Percentiles rank a stretch among this genome's conserved stretches.
Conservation (phyloP, 2,888 invertebrate species). For the Rhagonycha fulva region DNA sequence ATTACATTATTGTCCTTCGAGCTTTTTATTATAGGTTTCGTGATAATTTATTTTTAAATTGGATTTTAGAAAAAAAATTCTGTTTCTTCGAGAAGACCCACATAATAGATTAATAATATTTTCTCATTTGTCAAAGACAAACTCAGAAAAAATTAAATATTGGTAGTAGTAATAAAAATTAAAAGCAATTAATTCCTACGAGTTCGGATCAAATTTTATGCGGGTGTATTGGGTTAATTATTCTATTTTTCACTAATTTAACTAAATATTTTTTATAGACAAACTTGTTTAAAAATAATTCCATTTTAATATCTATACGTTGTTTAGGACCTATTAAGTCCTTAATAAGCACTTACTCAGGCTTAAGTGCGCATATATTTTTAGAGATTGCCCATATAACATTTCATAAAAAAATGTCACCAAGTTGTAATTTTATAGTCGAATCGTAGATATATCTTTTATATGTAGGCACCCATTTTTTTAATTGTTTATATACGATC, state of each 20-base stretch:
- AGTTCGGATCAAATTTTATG: background rate
- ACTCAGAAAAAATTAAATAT: background rate
- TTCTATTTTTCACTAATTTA: background rate
- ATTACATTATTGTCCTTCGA: background rate
- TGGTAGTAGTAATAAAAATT: background rate
- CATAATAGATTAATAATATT: background rate
- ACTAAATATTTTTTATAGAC: slow-evolving; percentile 2
- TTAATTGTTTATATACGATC: slow-evolving; percentile 25
- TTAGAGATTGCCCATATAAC: slow-evolving; percentile 30
- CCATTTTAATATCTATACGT: slow-evolving; percentile 25
- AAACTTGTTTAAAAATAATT: slow-evolving; percentile 20
- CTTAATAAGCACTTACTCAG: slow-evolving; percentile 35
- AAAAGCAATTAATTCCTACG: background rate
- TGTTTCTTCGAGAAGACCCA: background rate
- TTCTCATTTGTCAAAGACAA: background rate
- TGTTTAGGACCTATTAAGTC: slow-evolving; percentile 32
- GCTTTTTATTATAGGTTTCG: background rate
- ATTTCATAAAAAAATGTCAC: slow-evolving; percentile 35
- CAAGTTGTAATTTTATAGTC: slow-evolving; percentile 21
- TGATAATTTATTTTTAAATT: background rate
- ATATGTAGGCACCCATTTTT: slow-evolving; percentile 13
- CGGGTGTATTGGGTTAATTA: background rate
- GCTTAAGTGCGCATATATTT: slow-evolving; percentile 33
- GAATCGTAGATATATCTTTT: slow-evolving; percentile 8
- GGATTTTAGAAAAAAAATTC: background rate